These are phyloP conservation scores for Neostethus bicornis DNA, from an alignment of 2,797 vertebrate genomes.

Conservation along the genomic window DNA sequence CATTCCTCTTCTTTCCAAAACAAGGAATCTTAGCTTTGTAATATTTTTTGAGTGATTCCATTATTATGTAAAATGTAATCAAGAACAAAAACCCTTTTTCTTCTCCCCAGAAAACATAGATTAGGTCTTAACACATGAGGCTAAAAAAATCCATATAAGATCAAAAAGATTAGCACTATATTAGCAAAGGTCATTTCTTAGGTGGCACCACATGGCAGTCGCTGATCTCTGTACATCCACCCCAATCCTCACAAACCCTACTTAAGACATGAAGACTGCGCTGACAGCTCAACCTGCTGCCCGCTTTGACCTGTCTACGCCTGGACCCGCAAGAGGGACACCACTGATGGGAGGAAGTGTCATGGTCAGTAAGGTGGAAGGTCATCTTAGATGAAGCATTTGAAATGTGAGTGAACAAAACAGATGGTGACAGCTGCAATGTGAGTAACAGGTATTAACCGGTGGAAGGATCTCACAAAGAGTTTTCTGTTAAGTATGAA, in stretches of 20 bases:
- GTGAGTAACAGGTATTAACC: constrained; percentile 48
- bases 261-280: constrained; percentile 49
- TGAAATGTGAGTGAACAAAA: constrained; percentile 51
- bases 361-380: constrained; percentile 43
- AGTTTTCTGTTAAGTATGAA: not conserved
- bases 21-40: no score
- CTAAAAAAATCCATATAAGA: not conserved
- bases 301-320: constrained; percentile 38
- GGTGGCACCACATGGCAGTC: constrained; percentile 41
- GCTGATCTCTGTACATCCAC: constrained; percentile 12
- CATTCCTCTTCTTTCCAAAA: no score
- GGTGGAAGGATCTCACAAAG: constrained; percentile 44
- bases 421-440: constrained; percentile 45
- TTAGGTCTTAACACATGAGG: no score
- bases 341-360: constrained; percentile 56
- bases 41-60: no score
- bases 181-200: constrained; percentile 37
- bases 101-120: no score
- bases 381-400: constrained; percentile 49
- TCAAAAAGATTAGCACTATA: constrained; percentile 14
- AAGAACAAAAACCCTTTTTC: no score
- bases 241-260: constrained; percentile 28
- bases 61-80: no score
- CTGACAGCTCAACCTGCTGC: constrained; percentile 62
- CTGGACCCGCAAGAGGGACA: constrained; percentile 21